Conservation (phyloP, 2,113 vertebrate genomes). For the Stercorarius parasiticus region DNA sequence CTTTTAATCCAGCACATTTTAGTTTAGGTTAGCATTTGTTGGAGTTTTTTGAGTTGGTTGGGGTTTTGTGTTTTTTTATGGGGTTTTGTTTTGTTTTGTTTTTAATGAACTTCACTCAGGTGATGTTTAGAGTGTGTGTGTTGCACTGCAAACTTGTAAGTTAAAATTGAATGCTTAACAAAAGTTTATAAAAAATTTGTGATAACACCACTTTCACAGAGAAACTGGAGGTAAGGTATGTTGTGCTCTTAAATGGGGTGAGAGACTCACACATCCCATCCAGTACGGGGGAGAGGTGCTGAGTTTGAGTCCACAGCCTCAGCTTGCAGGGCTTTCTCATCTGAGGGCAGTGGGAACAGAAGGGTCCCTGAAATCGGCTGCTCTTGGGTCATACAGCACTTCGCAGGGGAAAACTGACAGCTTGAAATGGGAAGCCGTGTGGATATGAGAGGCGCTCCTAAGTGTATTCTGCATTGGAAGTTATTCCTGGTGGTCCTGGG, state of each 20-base stretch:
- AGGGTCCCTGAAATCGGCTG: not conserved
- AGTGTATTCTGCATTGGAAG: rapidly evolving
- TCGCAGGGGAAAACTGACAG: not conserved
- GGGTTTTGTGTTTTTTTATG: not conserved
- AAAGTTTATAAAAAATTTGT: not conserved
- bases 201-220: not conserved
- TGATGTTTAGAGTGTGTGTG: not conserved
- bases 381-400: not conserved
- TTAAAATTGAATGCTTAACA: not conserved
- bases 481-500: rapidly evolving
- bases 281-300: not conserved
- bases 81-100: not conserved
- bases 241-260: not conserved
- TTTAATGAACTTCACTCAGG: not conserved
- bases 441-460: not conserved
- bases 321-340: not conserved
- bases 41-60: not conserved
- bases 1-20: slow-evolving; percentile 21
- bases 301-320: not conserved
- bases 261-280: not conserved
- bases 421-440: not conserved
- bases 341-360: not conserved
- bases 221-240: not conserved
- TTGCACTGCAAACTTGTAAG: not conserved
- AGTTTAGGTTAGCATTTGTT: not conserved